Evolutionary conservation across 2,888 invertebrate genomes (phyloP), one percentile per base, ranked within the genome.

Genomic region (Drosophila kokeensis): DNA sequence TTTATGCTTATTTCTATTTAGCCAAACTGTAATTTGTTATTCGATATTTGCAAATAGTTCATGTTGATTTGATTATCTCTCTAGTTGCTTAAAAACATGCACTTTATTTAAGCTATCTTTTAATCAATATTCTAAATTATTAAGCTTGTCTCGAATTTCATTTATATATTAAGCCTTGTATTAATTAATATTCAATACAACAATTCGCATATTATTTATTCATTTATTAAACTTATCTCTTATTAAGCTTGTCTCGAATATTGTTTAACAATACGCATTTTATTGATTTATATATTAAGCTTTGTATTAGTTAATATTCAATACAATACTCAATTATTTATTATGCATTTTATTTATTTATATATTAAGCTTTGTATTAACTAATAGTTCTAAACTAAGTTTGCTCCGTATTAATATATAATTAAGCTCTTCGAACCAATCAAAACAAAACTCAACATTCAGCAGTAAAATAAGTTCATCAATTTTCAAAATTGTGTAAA

Each of bases 1-100:
- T 13, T 36, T 70, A 71, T 67, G 77, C 82, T 77, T 81, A 70
- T 55, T 53, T 53, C 58, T 76, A 79, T 79, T 72, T 77, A 78
- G 78, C 82, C 79, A 77, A 67, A 55, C 61, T 72, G 63, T 58
- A 63, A 81, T 77, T 72, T 77, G 66, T 78, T 81, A 66, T 57
- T 70, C 29, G 29, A 67, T 62, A 73, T 68, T 57, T 75, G 29
- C 29, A 55, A 62, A 52, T 45, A 57, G 34, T 18, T 24, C 11
- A 36, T 36, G 11, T 36, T 36, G 7, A 24, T 15, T 54, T 36
- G 2, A 2, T 18, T 27, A 24, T 54, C n/a, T 27, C n/a, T 36
- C 18, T 15, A 13, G 18, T 36, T 54, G 54, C 36, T 36, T 4
- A 11, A 18, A 18, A 24, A 53, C 18, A 11, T 18, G 18, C 18